Evolutionary conservation across 2,113 vertebrate species (phyloP).

Genomic region (Pedetes capensis): DNA sequence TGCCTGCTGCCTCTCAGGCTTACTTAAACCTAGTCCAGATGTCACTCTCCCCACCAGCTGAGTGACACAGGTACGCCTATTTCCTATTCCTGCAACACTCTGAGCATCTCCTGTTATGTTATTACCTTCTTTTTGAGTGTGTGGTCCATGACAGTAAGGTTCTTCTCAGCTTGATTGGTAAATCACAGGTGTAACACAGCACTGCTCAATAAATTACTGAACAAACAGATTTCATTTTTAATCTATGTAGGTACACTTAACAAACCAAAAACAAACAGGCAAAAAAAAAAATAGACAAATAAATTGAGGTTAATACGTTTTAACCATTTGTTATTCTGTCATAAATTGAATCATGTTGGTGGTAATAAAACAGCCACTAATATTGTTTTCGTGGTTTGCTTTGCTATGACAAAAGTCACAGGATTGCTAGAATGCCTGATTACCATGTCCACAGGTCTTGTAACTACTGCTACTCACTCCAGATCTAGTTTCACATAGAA

Average conservation of each 20-base stretch:
- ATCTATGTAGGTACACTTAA: not conserved
- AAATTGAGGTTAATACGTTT: not conserved
- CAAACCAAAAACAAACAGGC: no score
- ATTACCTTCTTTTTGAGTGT: not conserved
- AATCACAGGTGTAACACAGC: not conserved
- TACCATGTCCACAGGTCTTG: not conserved
- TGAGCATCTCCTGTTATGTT: not conserved
- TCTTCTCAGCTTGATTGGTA: not conserved
- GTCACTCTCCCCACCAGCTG: not conserved
- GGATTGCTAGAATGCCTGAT: not conserved
- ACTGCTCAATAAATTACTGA: not conserved
- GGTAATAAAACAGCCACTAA: not conserved
- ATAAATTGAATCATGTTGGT: not conserved
- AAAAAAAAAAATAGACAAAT: no score
- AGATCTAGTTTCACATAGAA: constrained; percentile 20
- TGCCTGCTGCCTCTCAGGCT: not conserved
- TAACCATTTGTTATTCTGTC: constrained; percentile 4
- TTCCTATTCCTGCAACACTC: not conserved
- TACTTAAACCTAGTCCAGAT: not conserved
- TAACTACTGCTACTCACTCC: not conserved
- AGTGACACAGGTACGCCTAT: not conserved
- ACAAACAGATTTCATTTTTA: not conserved
- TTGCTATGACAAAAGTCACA: not conserved
- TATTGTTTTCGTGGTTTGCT: not conserved
- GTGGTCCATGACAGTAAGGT: not conserved